These are phyloP conservation scores for Equus przewalskii DNA, from an alignment of 2,113 vertebrate genomes.

Conservation along the genomic window DNA sequence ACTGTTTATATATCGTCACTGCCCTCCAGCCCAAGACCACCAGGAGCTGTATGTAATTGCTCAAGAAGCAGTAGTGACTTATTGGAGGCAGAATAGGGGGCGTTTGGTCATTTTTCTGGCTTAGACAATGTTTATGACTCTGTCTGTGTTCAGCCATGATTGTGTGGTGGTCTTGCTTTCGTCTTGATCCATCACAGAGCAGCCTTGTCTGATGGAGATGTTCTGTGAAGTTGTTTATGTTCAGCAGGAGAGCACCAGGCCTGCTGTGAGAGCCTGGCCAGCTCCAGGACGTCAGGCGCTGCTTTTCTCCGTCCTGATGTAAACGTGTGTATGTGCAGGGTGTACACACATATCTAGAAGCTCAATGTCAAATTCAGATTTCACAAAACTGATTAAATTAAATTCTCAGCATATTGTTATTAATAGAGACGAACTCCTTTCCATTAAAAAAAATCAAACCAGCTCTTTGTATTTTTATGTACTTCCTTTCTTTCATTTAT, in stretches of 20 bases:
- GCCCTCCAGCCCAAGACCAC: neutral
- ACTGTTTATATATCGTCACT: neutral
- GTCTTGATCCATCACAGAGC: neutral
- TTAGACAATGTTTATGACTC: neutral
- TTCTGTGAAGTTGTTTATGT: neutral
- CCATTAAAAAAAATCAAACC: neutral
- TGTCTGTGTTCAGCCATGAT: neutral
- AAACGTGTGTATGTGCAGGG: neutral
- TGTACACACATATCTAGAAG: neutral
- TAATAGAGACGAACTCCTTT: neutral
- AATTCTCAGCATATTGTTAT: neutral
- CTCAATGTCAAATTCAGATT: neutral
- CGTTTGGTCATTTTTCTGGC: no score
- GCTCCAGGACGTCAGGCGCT: neutral
- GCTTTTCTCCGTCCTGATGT: neutral
- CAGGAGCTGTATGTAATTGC: neutral
- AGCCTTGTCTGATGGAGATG: neutral
- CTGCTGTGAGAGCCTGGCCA: neutral
- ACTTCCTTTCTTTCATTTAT: neutral
- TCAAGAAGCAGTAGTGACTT: neutral
- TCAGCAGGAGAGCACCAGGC: no score
- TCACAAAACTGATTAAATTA: neutral
- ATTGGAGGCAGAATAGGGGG: accelerated
- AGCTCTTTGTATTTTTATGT: neutral
- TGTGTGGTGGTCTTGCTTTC: neutral